Base-by-base conservation (phyloP, 2,888 invertebrate genomes). In the Cylindroiulus punctatus region DNA sequence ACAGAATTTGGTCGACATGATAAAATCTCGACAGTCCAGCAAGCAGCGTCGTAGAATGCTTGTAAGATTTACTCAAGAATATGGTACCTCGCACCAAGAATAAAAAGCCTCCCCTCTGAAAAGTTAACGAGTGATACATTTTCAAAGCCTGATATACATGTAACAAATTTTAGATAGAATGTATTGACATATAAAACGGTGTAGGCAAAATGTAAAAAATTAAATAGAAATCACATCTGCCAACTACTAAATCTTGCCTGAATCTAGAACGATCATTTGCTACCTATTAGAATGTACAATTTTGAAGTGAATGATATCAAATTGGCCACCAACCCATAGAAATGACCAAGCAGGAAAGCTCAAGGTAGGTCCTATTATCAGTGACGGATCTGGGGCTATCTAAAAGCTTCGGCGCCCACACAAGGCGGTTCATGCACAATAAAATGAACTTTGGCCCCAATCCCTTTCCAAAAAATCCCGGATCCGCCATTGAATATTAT, bases 251-350 rank as follows among this genome's bases (percentile, higher is more conserved):
- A 7, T 30, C 30, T 76, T 26, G 30, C 1, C 76, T 76, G 30
- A 30, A 30, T 76, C 30, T 76, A 76, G 17, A 76, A 65, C 65
- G 26, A 26, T 65, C 65, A 65, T 65, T 26, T 26, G 26, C 26
- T 65, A 65, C 22, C 65, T 65, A 65, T 65, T 65, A 26, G 26
- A 65, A 76, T 76, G 30, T 76, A 76, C 76, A 76, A 30, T 30
- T 76, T 76, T 30, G 76, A 30, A 76, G 76, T 30, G 76, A 76
- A 76, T 14, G 30, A 76, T 76, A 76, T 76, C 17, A 76, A 76
- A 76, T 76, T 76, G 76, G 30, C 76, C 22, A 22, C 57, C 7
- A 22, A 22, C 17, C 17, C 57, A 4, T 19, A 22, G 4, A 76
- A 76, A 76, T 14, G 26, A 10, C 10, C 76, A 30, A 76, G 30